phyloP scores from a whole-genome alignment of 2,888 invertebrate species.

The Plebejus anna region DNA sequence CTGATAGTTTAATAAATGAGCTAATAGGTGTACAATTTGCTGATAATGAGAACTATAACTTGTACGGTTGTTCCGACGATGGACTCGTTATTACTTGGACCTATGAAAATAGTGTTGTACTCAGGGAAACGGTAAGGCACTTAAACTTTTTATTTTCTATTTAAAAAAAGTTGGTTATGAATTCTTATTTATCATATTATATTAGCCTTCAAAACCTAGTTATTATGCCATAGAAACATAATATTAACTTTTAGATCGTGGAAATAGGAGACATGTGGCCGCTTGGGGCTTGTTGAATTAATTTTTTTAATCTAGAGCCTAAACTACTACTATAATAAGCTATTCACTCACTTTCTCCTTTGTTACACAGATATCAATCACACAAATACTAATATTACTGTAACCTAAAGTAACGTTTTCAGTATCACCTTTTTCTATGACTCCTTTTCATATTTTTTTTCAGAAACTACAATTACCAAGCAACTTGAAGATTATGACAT shows the following conservation, averaged over 20 bases:
- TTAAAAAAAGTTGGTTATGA: not conserved
- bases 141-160: not conserved
- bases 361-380: too few species aligned
- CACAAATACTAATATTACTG: too few species aligned
- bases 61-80: slow-evolving; percentile 64
- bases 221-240: too few species aligned
- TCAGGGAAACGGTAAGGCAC: slow-evolving; percentile 64
- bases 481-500: slow-evolving; percentile 53
- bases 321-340: too few species aligned
- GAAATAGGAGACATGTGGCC: too few species aligned
- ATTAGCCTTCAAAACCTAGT: too few species aligned
- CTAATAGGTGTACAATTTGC: slow-evolving; percentile 64
- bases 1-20: slow-evolving; percentile 54
- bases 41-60: slow-evolving; percentile 62
- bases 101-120: slow-evolving; percentile 71
- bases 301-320: too few species aligned
- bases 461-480: slow-evolving; percentile 57
- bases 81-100: slow-evolving; percentile 69
- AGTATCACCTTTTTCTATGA: too few species aligned
- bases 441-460: slow-evolving; percentile 37
- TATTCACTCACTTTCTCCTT: too few species aligned
- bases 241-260: too few species aligned
- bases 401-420: not conserved
- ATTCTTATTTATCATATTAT: not conserved
- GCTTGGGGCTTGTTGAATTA: too few species aligned